phyloP scores from a whole-genome alignment of 2,888 invertebrate genomes.

The Sturmia bella region DNA sequence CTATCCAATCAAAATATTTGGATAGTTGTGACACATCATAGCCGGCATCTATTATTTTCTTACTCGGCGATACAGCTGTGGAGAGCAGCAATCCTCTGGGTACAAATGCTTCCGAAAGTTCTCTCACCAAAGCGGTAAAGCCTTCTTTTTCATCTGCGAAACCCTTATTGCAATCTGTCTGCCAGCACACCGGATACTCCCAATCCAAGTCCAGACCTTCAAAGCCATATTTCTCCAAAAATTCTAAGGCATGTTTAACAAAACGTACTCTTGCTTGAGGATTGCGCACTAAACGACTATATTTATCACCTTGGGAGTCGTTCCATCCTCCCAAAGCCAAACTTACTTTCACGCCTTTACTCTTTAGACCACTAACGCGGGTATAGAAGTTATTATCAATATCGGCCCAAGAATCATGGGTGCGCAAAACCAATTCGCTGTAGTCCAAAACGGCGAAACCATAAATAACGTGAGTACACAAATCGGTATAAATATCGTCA shows the following conservation, averaged over 20 bases:
- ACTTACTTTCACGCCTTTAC: constrained; percentile 91
- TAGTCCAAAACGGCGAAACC: constrained; percentile 96
- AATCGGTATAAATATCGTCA: constrained; percentile 91
- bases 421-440: constrained; percentile 89
- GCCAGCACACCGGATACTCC: constrained; percentile 90
- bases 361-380: constrained; percentile 89
- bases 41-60: constrained; percentile 92
- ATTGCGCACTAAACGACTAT: constrained; percentile 91
- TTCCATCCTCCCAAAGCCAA: constrained; percentile 98
- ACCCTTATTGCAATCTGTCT: constrained; percentile 93
- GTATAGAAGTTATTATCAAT: constrained; percentile 94
- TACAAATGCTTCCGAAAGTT: constrained; percentile 86
- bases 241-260: constrained; percentile 88
- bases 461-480: constrained; percentile 96
- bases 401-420: constrained; percentile 95
- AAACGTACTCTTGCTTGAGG: constrained; percentile 88
- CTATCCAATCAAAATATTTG: constrained; percentile 92
- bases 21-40: constrained; percentile 91
- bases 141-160: constrained; percentile 91
- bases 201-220: constrained; percentile 97
- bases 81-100: constrained; percentile 88
- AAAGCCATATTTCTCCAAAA: constrained; percentile 90
- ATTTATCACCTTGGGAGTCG: constrained; percentile 94
- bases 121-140: constrained; percentile 88
- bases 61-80: constrained; percentile 93